Evolutionary conservation across 2,888 invertebrate species (phyloP).

Genomic region (Troglohyphantes excavatus): DNA sequence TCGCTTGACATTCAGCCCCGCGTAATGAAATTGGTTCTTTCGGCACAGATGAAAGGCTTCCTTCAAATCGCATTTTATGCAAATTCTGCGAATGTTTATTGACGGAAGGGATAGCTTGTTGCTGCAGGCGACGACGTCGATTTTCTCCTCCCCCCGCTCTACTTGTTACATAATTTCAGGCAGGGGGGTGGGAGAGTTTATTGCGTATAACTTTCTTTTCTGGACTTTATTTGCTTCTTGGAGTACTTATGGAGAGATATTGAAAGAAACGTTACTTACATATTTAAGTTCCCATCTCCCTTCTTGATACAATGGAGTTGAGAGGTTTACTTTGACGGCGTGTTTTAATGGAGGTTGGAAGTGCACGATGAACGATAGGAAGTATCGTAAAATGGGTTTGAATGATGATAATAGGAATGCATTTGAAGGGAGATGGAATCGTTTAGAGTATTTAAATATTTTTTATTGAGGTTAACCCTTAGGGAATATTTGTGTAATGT

Average conservation of each 20-base stretch:
- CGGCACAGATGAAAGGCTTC: constrained; percentile 50
- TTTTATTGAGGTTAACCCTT: too few relatives aligned
- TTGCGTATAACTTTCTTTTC: constrained; percentile 42
- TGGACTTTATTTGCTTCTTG: constrained; percentile 55
- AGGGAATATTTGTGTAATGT: too few relatives aligned
- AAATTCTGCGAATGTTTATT: constrained; percentile 68
- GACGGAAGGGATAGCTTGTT: constrained; percentile 66
- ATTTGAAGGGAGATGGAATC: not conserved
- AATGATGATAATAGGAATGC: not conserved
- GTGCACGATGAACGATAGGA: not conserved
- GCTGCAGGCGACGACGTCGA: constrained; percentile 60
- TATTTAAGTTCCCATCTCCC: constrained; percentile 29
- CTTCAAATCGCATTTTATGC: constrained; percentile 64
- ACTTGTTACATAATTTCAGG: constrained; percentile 66
- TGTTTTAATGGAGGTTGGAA: constrained; percentile 16
- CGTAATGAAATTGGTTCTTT: constrained; percentile 75
- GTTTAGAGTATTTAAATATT: not conserved
- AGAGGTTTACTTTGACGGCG: constrained; percentile 3
- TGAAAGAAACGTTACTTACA: constrained; percentile 52
- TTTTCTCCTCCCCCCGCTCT: not conserved
- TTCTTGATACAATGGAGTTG: constrained; percentile 1
- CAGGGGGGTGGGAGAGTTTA: constrained; percentile 29
- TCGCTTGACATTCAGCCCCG: not conserved
- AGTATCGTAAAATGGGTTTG: not conserved
- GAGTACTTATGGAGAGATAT: constrained; percentile 47